phyloP scores from a whole-genome alignment of 2,797 vertebrate species.

The Rhabdomys pumilio region DNA sequence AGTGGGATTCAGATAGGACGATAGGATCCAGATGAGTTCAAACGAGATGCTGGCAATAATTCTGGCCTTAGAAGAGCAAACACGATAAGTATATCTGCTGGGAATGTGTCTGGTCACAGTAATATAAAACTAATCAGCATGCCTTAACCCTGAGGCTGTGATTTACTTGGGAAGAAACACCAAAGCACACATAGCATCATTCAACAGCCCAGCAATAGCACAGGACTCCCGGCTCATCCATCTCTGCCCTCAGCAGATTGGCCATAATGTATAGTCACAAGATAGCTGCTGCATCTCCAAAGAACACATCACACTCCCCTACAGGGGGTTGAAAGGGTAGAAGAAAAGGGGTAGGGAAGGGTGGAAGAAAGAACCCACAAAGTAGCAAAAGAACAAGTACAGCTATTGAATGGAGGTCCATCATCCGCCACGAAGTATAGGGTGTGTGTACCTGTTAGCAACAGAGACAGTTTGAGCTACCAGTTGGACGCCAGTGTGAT shows the following conservation, averaged over 20 bases:
- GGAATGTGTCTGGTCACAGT: neutral
- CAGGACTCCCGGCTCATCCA: too few relatives aligned
- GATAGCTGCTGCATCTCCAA: neutral
- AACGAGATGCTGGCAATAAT: neutral
- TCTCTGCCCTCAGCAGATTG: neutral
- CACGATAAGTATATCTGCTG: neutral
- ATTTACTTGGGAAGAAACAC: neutral
- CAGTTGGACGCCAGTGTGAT: neutral
- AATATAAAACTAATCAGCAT: neutral
- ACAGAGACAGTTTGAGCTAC: neutral
- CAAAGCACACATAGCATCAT: neutral
- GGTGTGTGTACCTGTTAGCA: too few relatives aligned
- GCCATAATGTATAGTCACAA: neutral
- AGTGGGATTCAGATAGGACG: neutral
- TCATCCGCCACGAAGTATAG: neutral
- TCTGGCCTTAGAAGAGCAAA: neutral
- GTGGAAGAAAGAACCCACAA: neutral
- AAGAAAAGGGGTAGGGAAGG: neutral
- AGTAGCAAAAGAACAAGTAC: neutral
- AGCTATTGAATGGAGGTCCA: neutral
- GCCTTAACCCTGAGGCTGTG: neutral
- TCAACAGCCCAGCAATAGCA: neutral
- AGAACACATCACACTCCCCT: neutral
- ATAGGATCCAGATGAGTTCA: neutral
- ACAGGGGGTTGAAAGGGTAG: neutral